Evolutionary conservation across 1,140 invertebrate genomes (phyloP).

Genomic region (Sitobion miscanthi): DNA sequence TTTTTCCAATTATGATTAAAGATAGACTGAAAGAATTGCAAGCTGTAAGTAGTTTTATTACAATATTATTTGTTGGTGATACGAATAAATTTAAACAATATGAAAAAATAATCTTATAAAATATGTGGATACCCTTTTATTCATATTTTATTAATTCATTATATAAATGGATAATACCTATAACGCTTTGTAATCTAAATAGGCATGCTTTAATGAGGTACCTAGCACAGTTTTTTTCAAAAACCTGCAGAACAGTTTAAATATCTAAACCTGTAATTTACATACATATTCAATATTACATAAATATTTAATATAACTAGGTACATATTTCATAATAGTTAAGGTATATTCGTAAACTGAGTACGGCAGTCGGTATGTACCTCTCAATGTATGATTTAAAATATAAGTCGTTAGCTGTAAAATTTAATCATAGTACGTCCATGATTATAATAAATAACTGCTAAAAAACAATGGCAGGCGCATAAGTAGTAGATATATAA

Average conservation of each 20-base stretch:
- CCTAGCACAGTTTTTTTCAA: not conserved
- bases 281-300: not conserved
- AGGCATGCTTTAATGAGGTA: not conserved
- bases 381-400: not conserved
- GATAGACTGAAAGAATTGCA: conserved; percentile 56
- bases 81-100: not conserved
- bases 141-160: too few relatives aligned
- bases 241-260: not conserved
- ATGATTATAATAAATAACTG: not conserved
- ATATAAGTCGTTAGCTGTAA: not conserved
- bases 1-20: conserved; percentile 52
- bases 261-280: not conserved
- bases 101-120: not conserved
- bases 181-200: too few relatives aligned
- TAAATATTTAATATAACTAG: not conserved
- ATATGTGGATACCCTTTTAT: too few relatives aligned
- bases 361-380: not conserved
- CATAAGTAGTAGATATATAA: not conserved
- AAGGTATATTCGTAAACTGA: too few relatives aligned
- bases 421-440: not conserved
- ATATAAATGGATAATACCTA: too few relatives aligned
- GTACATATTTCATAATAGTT: not conserved
- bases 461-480: not conserved
- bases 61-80: not conserved
- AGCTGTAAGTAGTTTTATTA: conserved; percentile 48